A percentile compares a stretch with the other conserved stretches of the same genome.
Evolutionary conservation across 1,140 invertebrate genomes (phyloP).

Genomic region (Nasonia longicornis): DNA sequence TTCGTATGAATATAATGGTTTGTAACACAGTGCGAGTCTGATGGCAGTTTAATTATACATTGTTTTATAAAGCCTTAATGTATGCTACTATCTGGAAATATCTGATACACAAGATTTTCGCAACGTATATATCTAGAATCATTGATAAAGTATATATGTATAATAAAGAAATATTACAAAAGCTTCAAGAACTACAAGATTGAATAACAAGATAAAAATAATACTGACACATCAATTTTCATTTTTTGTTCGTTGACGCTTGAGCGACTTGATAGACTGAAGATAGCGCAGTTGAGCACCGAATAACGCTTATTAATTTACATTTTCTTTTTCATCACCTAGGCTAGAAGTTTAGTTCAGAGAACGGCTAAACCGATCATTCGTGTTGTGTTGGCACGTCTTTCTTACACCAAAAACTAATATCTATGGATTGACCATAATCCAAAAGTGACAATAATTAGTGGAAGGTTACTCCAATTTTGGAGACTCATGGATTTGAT

Average conservation of each 20-base stretch:
- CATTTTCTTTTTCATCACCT: not conserved
- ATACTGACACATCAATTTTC: too few species aligned
- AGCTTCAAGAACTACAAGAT: too few species aligned
- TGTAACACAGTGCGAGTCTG: conserved; percentile 4
- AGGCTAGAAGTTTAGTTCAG: not conserved
- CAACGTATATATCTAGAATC: too few species aligned
- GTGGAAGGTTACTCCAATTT: conserved; percentile 8
- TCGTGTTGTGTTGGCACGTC: not conserved
- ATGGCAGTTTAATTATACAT: conserved; percentile 2
- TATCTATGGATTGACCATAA: conserved; percentile 6
- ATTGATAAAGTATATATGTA: not conserved
- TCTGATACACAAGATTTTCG: too few species aligned
- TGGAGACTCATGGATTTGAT: not conserved
- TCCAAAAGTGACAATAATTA: conserved; percentile 2
- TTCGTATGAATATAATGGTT: not conserved
- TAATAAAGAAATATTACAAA: not conserved
- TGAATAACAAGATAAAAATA: too few species aligned
- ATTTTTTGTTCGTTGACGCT: not conserved
- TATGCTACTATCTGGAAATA: too few species aligned
- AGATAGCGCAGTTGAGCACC: conserved; percentile 3
- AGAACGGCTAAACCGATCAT: not conserved
- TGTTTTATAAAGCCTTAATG: too few species aligned
- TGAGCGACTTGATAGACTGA: conserved; percentile 14
- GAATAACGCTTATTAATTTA: conserved; percentile 3
- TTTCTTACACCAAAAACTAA: not conserved